A percentile compares a stretch with the other conserved stretches of the same genome.
Evolutionary conservation across 2,113 vertebrate species (phyloP).

Genomic region (Hippocampus guttulatus): DNA sequence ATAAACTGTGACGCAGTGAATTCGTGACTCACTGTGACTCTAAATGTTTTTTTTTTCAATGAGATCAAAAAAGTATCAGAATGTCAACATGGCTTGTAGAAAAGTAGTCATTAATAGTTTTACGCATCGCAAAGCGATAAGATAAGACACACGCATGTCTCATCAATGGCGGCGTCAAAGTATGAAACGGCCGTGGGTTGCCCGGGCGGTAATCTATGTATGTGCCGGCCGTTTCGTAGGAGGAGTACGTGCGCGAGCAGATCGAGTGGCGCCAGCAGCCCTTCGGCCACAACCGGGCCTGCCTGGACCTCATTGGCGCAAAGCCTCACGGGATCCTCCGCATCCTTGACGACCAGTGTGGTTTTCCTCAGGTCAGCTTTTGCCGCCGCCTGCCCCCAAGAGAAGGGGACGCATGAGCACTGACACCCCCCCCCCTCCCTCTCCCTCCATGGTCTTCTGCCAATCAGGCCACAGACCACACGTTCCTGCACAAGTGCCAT

Average conservation of each 20-base stretch:
- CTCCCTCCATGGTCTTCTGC: not conserved
- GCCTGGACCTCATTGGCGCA: slow-evolving; percentile 91
- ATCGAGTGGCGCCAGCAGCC: slow-evolving; percentile 86
- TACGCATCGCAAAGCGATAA: too few relatives aligned
- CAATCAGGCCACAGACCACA: slow-evolving; percentile 93
- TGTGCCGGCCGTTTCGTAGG: slow-evolving; percentile 63
- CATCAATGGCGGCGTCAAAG: too few relatives aligned
- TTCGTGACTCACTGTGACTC: too few relatives aligned
- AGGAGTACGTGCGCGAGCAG: slow-evolving; percentile 92
- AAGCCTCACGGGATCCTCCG: slow-evolving; percentile 92
- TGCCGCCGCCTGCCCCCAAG: not conserved
- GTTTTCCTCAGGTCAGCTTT: slow-evolving; percentile 87
- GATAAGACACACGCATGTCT: too few relatives aligned
- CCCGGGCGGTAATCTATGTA: too few relatives aligned
- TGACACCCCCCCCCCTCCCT: not conserved
- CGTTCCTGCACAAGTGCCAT: slow-evolving; percentile 98
- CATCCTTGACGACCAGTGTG: slow-evolving; percentile 93
- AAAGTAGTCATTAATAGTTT: too few relatives aligned
- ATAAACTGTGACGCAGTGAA: too few relatives aligned
- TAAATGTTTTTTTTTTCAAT: too few relatives aligned
- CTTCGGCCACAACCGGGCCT: slow-evolving; percentile 86
- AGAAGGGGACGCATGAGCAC: not conserved
- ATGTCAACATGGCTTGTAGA: too few relatives aligned
- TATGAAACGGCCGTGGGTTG: too few relatives aligned
- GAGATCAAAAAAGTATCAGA: too few relatives aligned